phyloP scores from a whole-genome alignment of 1,140 invertebrate species.

The Potamilus streckersoni region DNA sequence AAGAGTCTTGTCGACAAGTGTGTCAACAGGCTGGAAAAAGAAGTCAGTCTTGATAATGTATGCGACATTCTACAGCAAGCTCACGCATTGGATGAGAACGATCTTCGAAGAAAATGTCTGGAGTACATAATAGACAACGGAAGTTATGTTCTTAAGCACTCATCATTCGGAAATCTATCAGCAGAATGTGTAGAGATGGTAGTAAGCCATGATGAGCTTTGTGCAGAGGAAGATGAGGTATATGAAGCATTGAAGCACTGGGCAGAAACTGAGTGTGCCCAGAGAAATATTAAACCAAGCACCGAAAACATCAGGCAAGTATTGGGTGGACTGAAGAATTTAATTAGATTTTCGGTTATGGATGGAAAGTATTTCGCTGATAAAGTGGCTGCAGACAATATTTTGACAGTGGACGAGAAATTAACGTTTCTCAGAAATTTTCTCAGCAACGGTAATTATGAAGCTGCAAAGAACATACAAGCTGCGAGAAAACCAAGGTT shows the following conservation, averaged over 20 bases:
- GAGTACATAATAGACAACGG: neutral
- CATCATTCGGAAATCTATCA: constrained; percentile 9
- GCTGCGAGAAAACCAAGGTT: too few species aligned
- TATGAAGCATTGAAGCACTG: constrained; percentile 23
- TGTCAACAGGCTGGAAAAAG: constrained; percentile 16
- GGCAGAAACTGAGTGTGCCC: constrained; percentile 19
- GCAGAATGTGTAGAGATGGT: constrained; percentile 21
- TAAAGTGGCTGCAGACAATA: constrained; percentile 23
- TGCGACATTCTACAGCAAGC: constrained; percentile 32
- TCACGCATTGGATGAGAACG: constrained; percentile 20
- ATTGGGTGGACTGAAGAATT: constrained; percentile 9
- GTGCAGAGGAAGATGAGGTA: constrained; percentile 27
- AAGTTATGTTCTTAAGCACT: too few species aligned
- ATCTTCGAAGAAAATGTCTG: constrained; percentile 26
- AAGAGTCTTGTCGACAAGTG: constrained; percentile 25
- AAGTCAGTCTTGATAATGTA: constrained; percentile 26
- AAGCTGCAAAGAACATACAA: too few species aligned
- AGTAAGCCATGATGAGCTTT: constrained; percentile 20
- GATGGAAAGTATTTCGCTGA: constrained; percentile 25
- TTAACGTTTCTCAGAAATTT: constrained; percentile 7
- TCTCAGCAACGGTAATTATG: too few species aligned
- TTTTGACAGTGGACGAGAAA: constrained; percentile 22
- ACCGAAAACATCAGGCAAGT: constrained; percentile 12
- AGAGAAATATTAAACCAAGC: constrained; percentile 12
- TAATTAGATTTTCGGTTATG: constrained; percentile 26